Evolutionary conservation across 1,140 invertebrate species (phyloP).

Genomic region (Neodiprion fabricii): DNA sequence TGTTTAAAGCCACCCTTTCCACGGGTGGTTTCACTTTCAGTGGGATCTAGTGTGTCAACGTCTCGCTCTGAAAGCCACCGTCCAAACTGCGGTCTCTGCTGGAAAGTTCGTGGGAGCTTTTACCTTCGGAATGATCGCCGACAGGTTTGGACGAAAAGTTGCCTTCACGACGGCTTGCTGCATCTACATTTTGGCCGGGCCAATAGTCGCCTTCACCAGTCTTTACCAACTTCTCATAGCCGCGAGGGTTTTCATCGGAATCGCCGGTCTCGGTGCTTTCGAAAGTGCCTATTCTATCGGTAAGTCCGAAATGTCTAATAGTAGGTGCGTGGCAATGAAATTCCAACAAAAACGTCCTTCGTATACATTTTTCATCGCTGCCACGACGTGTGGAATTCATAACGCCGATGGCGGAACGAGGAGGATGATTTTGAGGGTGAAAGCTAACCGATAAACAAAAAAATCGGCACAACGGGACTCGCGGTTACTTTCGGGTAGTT

Average conservation of each 20-base stretch:
- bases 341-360: too few relatives aligned
- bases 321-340: background rate
- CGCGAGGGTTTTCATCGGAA: slow-evolving; percentile 60
- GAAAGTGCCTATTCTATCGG: slow-evolving; percentile 65
- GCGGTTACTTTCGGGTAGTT: background rate
- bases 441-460: background rate
- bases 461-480: background rate
- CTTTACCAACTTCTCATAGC: slow-evolving; percentile 59
- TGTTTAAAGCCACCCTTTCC: background rate
- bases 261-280: slow-evolving; percentile 63
- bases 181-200: slow-evolving; percentile 56
- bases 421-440: background rate
- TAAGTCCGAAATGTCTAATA: slow-evolving; percentile 41
- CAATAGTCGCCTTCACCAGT: slow-evolving; percentile 57
- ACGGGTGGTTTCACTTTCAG: slow-evolving; percentile 33
- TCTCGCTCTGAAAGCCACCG: slow-evolving; percentile 50
- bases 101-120: slow-evolving; percentile 61
- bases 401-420: background rate
- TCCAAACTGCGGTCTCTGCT: slow-evolving; percentile 57
- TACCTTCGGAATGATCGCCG: slow-evolving; percentile 58
- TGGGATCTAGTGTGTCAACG: slow-evolving; percentile 61
- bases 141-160: slow-evolving; percentile 61
- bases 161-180: slow-evolving; percentile 54
- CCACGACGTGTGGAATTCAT: background rate
- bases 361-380: too few relatives aligned